phyloP scores from a whole-genome alignment of 1,140 invertebrate species.

The Drosophila parabipectinata region DNA sequence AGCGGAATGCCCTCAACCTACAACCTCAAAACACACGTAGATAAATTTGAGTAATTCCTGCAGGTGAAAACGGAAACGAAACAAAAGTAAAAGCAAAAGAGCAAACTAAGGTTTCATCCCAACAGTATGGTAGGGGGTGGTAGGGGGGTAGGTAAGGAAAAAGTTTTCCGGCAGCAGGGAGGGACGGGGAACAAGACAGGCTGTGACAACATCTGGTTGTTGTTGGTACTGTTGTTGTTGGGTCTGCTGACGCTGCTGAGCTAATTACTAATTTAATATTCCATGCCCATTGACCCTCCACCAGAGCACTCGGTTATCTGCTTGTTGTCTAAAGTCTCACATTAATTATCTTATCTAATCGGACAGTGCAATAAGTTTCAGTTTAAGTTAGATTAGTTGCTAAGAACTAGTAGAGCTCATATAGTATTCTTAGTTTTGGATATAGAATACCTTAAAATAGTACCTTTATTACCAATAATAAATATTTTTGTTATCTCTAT shows the following conservation, averaged over 20 bases:
- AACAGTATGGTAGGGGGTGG: not conserved
- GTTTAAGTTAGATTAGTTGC: slow-evolving; percentile 50
- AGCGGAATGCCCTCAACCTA: slow-evolving; percentile 41
- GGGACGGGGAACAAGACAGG: not conserved
- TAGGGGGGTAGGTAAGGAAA: slow-evolving; percentile 2
- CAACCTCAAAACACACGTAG: slow-evolving; percentile 42
- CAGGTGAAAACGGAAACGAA: slow-evolving; percentile 55
- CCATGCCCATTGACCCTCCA: slow-evolving; percentile 39
- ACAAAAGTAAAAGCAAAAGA: slow-evolving; percentile 62
- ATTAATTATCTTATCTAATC: slow-evolving; percentile 53
- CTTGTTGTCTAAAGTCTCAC: slow-evolving; percentile 48
- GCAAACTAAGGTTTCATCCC: slow-evolving; percentile 45
- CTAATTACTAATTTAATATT: slow-evolving; percentile 54
- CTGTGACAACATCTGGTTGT: slow-evolving; percentile 43
- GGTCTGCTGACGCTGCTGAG: slow-evolving; percentile 20
- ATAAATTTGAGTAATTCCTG: slow-evolving; percentile 62
- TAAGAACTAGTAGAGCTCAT: slow-evolving; percentile 16
- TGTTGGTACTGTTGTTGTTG: slow-evolving; percentile 5
- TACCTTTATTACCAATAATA: too few relatives aligned
- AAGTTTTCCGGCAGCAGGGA: slow-evolving; percentile 18
- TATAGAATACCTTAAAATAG: not conserved
- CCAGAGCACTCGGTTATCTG: slow-evolving; percentile 28
- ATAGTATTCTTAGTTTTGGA: slow-evolving; percentile 10
- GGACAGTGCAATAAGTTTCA: slow-evolving; percentile 44
- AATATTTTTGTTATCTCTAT: too few relatives aligned